Base-by-base conservation (phyloP, 2,797 vertebrate genomes). In the Crocidura indochinensis region DNA sequence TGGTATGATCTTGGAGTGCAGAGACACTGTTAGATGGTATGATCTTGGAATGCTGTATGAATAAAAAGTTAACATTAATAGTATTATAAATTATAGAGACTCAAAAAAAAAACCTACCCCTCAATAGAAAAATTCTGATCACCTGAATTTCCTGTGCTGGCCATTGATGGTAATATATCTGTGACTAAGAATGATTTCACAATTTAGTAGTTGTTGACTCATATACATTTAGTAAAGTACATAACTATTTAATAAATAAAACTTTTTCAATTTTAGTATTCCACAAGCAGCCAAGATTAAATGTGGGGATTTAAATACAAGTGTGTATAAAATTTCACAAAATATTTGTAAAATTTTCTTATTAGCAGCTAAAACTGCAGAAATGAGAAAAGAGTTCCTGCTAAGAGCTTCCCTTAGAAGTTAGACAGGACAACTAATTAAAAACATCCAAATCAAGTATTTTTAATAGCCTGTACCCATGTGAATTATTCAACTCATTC, bases 261-360 rank as follows among this genome's bases (percentile, higher is more conserved):
- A 69, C 73, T 77, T n/a, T n/a, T n/a, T 75, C 12, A 49, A 27
- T 75, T 72, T 69, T 11, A 67, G 29, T 11, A 77, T 24, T 24
- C 90, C 31, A 51, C 12, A 49, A 53, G 69, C 47, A 44, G 72
- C 53, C 47, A 78, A 88, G 47, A 92, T 72, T 86, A 92, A 91
- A 71, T 19, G 27, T 91, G 49, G 46, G 47, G 27, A 85, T 72
- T 1, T 77, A 56, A 75, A 80, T 51, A 60, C 81, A 67, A 88
- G 87, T 78, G 46, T 10, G 53, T 91, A 2, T 53, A 24, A 78
- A 88, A 78, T 87, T 6, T 56, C 53, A 87, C 1, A 72, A 67
- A 74, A 92, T 11, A 84, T 26, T 65, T 64, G 38, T 29, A 83
- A 84, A 65, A 24, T 65, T 68, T 82, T 89, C 87, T 69, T 75